These are phyloP conservation scores for Dermatophagoides farinae DNA, from an alignment of 1,140 invertebrate species.

Conservation along the genomic window DNA sequence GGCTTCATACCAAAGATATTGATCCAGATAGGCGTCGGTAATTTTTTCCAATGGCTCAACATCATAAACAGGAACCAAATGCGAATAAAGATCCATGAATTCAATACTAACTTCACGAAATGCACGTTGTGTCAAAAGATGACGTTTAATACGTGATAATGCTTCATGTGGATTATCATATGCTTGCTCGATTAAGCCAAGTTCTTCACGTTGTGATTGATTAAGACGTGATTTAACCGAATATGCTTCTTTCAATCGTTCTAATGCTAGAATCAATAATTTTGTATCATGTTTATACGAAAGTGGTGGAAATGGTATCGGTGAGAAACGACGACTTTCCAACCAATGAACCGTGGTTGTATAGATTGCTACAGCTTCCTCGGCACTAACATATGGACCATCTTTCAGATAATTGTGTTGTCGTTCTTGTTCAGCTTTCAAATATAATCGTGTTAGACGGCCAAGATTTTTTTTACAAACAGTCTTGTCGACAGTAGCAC, in stretches of 20 bases:
- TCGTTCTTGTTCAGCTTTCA: slow-evolving; percentile 96
- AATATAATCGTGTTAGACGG: slow-evolving; percentile 76
- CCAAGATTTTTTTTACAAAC: slow-evolving; percentile 99
- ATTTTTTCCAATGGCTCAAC: slow-evolving; percentile 98
- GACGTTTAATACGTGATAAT: slow-evolving; percentile 93
- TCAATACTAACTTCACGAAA: slow-evolving; percentile 98
- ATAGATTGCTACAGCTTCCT: slow-evolving; percentile 98
- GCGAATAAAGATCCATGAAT: slow-evolving; percentile 99
- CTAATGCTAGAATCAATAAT: slow-evolving; percentile 81
- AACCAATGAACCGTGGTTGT: slow-evolving; percentile 99
- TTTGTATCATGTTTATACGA: slow-evolving; percentile 99
- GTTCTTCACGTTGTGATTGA: slow-evolving; percentile 93
- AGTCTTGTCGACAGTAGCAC: slow-evolving; percentile 93
- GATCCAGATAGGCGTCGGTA: slow-evolving; percentile 98
- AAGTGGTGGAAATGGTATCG: slow-evolving; percentile 94
- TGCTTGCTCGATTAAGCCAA: slow-evolving; percentile 96
- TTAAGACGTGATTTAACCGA: slow-evolving; percentile 92
- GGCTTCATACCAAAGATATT: slow-evolving; percentile 98
- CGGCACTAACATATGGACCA: slow-evolving; percentile 95
- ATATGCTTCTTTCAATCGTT: slow-evolving; percentile 94
- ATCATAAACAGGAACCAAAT: slow-evolving; percentile 95
- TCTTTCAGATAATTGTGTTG: slow-evolving; percentile 99
- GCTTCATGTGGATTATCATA: slow-evolving; percentile 99
- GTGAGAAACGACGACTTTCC: slow-evolving; percentile 88
- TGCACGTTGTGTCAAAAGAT: slow-evolving; percentile 86